phyloP scores from a whole-genome alignment of 2,888 invertebrate species.

The Thelaira solivaga region DNA sequence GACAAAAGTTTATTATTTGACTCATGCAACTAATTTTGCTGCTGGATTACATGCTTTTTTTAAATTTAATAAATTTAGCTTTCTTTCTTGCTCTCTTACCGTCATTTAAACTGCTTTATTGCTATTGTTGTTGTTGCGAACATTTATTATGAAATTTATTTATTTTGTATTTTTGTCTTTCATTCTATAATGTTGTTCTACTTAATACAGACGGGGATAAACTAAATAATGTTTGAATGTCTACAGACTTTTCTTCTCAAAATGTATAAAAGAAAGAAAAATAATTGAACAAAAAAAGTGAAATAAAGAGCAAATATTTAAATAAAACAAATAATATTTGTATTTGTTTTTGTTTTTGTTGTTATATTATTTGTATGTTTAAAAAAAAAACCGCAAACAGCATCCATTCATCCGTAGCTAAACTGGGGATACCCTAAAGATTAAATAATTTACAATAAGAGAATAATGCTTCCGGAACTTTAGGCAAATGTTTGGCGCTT shows the following conservation, averaged over 20 bases:
- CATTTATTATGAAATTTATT: slow-evolving; percentile 22
- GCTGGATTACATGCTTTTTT: neutral
- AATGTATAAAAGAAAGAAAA: slow-evolving; percentile 11
- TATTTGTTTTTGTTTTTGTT: slow-evolving; percentile 15
- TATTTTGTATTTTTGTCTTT: slow-evolving; percentile 7
- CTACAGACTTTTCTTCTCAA: slow-evolving; percentile 41
- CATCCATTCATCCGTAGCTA: neutral
- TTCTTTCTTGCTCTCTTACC: neutral
- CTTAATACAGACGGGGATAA: slow-evolving; percentile 37
- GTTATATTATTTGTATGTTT: slow-evolving; percentile 35
- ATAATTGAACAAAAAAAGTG: slow-evolving; percentile 2
- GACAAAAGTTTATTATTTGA: slow-evolving; percentile 7
- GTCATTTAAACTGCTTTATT: slow-evolving; percentile 20
- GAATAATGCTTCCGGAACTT: neutral
- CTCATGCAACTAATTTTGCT: slow-evolving; percentile 24
- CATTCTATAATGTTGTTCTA: slow-evolving; percentile 22
- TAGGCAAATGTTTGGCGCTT: neutral
- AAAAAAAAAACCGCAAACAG: slow-evolving; percentile 30
- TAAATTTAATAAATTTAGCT: slow-evolving; percentile 6
- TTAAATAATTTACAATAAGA: slow-evolving; percentile 21
- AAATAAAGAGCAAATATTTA: slow-evolving; percentile 28
- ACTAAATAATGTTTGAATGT: slow-evolving; percentile 38
- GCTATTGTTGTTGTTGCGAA: neutral
- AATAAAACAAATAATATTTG: slow-evolving; percentile 28
- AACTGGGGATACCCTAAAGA: slow-evolving; percentile 16